Percentiles rank a stretch among this genome's conserved stretches.
Conservation (phyloP, 2,113 vertebrate species). For the Rhynchomys soricoides region DNA sequence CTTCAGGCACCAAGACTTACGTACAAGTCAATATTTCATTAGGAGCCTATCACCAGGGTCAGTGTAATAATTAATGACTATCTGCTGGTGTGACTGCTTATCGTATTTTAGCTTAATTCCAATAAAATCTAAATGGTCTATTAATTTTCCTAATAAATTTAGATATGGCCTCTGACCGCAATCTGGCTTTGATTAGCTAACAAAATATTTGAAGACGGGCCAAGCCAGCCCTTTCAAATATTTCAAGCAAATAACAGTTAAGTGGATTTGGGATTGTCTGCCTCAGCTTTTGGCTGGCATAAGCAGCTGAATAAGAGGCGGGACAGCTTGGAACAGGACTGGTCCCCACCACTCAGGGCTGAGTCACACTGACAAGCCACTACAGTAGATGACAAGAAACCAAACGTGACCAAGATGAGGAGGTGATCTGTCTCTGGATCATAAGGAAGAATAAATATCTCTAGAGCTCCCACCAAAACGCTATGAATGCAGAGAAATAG, state of each 20-base stretch:
- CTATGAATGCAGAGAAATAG: not conserved
- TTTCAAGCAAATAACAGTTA: slow-evolving; percentile 79
- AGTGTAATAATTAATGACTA: slow-evolving; percentile 84
- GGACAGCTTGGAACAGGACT: slow-evolving; percentile 4
- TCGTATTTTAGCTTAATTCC: slow-evolving; percentile 85
- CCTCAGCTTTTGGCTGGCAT: not conserved
- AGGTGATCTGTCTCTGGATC: not conserved
- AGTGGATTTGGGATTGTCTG: slow-evolving; percentile 65
- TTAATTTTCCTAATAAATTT: slow-evolving; percentile 91
- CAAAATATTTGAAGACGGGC: slow-evolving; percentile 84
- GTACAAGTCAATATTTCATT: slow-evolving; percentile 84
- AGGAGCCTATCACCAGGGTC: slow-evolving; percentile 77
- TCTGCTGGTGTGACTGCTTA: slow-evolving; percentile 82
- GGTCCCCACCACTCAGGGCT: slow-evolving; percentile 6
- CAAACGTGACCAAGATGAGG: not conserved
- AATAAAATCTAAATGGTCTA: slow-evolving; percentile 89
- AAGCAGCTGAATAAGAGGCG: not conserved
- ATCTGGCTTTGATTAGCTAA: slow-evolving; percentile 90
- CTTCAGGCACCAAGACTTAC: slow-evolving; percentile 57
- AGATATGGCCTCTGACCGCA: slow-evolving; percentile 87
- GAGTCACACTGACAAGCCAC: not conserved
- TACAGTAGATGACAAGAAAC: not conserved
- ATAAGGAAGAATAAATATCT: not conserved
- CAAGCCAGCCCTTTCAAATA: slow-evolving; percentile 82
- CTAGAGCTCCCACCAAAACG: not conserved